Evolutionary conservation across 2,888 invertebrate genomes (phyloP).

Genomic region (Cynaeus angustus): DNA sequence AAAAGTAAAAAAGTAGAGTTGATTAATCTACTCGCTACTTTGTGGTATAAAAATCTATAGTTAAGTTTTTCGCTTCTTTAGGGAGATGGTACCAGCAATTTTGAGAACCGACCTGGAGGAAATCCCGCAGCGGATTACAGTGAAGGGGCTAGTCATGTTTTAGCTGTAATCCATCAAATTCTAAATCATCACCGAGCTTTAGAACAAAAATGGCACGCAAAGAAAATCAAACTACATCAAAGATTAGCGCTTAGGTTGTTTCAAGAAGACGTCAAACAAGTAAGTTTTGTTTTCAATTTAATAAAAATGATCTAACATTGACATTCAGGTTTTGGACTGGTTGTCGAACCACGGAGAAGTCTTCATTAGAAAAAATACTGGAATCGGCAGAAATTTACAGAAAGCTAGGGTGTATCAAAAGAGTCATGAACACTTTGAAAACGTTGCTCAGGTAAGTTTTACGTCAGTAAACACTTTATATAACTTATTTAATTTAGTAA

Average conservation of each 20-base stretch:
- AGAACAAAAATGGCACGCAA: constrained; percentile 96
- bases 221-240: constrained; percentile 96
- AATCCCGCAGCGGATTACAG: constrained; percentile 97
- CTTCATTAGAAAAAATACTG: constrained; percentile 96
- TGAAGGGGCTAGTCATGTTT: constrained; percentile 95
- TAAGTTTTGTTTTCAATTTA: constrained; percentile 62
- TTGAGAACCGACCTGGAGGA: constrained; percentile 76
- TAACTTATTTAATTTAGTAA: too few species aligned
- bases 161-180: constrained; percentile 97
- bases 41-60: background rate
- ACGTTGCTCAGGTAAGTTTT: constrained; percentile 92
- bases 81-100: constrained; percentile 74
- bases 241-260: constrained; percentile 92
- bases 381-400: constrained; percentile 95
- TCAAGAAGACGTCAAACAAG: constrained; percentile 98
- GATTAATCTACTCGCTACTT: background rate
- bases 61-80: constrained; percentile 39
- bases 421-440: constrained; percentile 98
- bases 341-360: constrained; percentile 97
- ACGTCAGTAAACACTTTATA: too few species aligned
- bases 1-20: background rate
- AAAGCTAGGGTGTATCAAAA: constrained; percentile 97
- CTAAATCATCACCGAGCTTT: constrained; percentile 94
- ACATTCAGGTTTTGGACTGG: constrained; percentile 91
- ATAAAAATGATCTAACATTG: too few species aligned